phyloP scores from a whole-genome alignment of 2,113 vertebrate genomes.

The Psettodes erumei region DNA sequence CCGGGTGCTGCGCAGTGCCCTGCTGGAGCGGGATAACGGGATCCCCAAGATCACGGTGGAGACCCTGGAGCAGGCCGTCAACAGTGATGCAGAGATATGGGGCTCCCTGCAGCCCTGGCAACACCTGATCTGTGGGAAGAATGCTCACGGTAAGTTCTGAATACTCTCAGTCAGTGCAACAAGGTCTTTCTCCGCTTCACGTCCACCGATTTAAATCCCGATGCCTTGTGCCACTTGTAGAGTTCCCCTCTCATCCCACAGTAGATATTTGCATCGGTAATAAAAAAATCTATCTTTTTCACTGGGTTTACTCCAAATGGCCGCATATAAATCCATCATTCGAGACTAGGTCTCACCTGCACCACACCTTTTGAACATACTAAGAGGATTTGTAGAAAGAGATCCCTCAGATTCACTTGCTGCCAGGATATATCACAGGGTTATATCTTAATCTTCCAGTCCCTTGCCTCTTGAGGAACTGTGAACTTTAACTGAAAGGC shows the following conservation, averaged over 20 bases:
- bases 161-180: conserved; percentile 13
- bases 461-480: not conserved
- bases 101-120: conserved; percentile 91
- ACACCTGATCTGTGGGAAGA: conserved; percentile 95
- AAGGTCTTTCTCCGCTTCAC: not conserved
- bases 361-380: not conserved
- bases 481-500: not conserved
- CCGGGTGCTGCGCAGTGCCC: conserved; percentile 84
- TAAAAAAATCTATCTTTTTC: too few species aligned
- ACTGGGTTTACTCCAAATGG: not conserved
- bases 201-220: not conserved
- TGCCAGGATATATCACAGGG: not conserved
- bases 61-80: conserved; percentile 92
- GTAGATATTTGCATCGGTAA: too few species aligned
- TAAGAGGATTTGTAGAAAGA: not conserved
- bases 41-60: conserved; percentile 89
- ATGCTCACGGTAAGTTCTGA: conserved; percentile 90
- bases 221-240: conserved; percentile 8
- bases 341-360: not conserved
- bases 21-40: conserved; percentile 83
- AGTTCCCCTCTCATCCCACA: not conserved
- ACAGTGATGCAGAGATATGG: conserved; percentile 92
- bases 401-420: not conserved
- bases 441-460: not conserved
- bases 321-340: not conserved